Base-by-base conservation (phyloP, 2,797 vertebrate species). In the Leucoraja ocellata region DNA sequence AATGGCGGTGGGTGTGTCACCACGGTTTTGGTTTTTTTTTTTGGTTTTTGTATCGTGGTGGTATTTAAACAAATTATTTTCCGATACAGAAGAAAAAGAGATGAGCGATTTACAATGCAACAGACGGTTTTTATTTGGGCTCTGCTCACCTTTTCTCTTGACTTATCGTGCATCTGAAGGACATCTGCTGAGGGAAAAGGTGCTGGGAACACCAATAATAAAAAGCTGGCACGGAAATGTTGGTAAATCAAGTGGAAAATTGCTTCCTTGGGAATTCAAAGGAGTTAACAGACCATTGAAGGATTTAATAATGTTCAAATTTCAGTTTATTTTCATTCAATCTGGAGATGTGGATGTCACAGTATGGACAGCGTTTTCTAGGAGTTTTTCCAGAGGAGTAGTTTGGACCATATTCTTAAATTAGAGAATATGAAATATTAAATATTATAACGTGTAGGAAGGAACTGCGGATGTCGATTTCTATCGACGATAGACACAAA, bases 161-260 rank as follows among this genome's bases (percentile, higher is more conserved):
- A 68, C 8, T 21, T 65, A 68, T 36, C 25, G 23, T 68, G 18
- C 8, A 88, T 88, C n/a, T 18, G 13, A 88, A 88, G 61, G 84
- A 88, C 84, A 88, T 65, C 84, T 88, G 84, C 61, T 16, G 16
- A 21, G 6, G 32, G 8, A 65, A 68, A 88, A 36, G 84, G n/a
- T 88, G n/a, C 32, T 21, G n/a, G 18, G 21, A 68, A 32, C 14
- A 88, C 28, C 61, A 36, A 36, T 16, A 68, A 36, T 88, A 63
- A 88, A 88, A 88, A 88, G 0, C 16, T 88, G 84, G n/a, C 84
- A 36, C n/a, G n/a, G 61, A 36, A 68, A n/a, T 32, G 7, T 88
- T 68, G 63, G 61, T 18, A 88, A 88, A 88, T 68, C 61, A 88
- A 68, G 84, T 88, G 84, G n/a, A 68, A 68, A 88, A 65, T 88